phyloP scores from a whole-genome alignment of 2,888 invertebrate genomes.

The Nomada lathburiana region DNA sequence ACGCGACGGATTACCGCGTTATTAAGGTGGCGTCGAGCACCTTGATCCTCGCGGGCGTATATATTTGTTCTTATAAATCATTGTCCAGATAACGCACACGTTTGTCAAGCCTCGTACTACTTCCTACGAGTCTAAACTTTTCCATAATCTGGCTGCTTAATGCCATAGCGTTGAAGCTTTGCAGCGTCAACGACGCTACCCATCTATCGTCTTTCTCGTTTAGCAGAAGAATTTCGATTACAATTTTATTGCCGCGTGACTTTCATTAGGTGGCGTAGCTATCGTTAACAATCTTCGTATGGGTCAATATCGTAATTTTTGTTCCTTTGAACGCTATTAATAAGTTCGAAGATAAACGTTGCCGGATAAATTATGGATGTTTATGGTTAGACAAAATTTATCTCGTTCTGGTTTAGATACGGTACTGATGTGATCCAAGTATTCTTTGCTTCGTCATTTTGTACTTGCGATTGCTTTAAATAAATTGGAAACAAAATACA shows the following conservation, averaged over 20 bases:
- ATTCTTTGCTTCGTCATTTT: too few relatives aligned
- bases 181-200: slow-evolving; percentile 23
- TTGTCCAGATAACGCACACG: slow-evolving; percentile 75
- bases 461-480: too few relatives aligned
- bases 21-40: slow-evolving; percentile 71
- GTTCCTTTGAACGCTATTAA: neutral
- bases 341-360: neutral
- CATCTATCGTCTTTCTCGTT: neutral
- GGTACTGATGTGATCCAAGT: too few relatives aligned
- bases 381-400: too few relatives aligned
- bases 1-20: slow-evolving; percentile 70
- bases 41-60: slow-evolving; percentile 70
- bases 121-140: slow-evolving; percentile 77
- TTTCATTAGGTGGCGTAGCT: neutral
- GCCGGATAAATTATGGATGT: neutral
- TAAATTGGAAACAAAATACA: too few relatives aligned
- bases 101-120: slow-evolving; percentile 69
- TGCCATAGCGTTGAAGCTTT: slow-evolving; percentile 45
- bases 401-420: too few relatives aligned
- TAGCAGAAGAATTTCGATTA: neutral
- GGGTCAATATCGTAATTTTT: neutral
- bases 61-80: slow-evolving; percentile 84
- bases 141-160: slow-evolving; percentile 77
- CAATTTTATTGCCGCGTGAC: neutral
- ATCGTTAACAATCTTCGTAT: neutral